Percentiles rank a stretch among this genome's conserved stretches.
Conservation (phyloP, 2,113 vertebrate genomes). For the Alligator mississippiensis region DNA sequence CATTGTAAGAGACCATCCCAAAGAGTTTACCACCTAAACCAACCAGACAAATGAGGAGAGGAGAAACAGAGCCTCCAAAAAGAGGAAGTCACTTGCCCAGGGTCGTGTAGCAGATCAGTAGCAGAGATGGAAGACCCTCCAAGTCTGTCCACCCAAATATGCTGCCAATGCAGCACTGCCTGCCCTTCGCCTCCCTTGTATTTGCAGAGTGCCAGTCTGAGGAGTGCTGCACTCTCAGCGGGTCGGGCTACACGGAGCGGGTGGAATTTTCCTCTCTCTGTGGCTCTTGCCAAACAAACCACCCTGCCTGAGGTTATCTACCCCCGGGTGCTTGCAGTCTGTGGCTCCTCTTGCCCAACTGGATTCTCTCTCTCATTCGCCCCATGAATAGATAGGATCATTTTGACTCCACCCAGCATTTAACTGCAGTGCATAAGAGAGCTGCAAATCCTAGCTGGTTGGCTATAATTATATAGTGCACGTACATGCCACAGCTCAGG, state of each 20-base stretch:
- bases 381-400: background rate
- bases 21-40: background rate
- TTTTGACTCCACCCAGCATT: slow-evolving; percentile 21
- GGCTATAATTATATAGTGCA: background rate
- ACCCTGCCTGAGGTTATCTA: accelerated
- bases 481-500: accelerated
- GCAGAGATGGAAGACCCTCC: too few relatives aligned
- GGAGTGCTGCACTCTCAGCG: background rate
- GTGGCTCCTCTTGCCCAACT: slow-evolving; percentile 23
- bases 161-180: background rate
- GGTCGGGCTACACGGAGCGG: background rate
- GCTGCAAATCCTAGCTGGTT: background rate
- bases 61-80: background rate
- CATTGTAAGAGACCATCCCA: background rate
- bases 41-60: background rate
- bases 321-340: background rate
- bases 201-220: background rate
- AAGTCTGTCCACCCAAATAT: too few relatives aligned
- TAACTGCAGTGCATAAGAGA: background rate
- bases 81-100: background rate
- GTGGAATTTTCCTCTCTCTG: slow-evolving; percentile 28
- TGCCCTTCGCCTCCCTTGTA: background rate
- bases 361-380: slow-evolving; percentile 42
- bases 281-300: background rate
- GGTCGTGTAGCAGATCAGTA: background rate